These are phyloP conservation scores for Chrysoperla carnea DNA, from an alignment of 1,140 invertebrate genomes.

Conservation along the genomic window DNA sequence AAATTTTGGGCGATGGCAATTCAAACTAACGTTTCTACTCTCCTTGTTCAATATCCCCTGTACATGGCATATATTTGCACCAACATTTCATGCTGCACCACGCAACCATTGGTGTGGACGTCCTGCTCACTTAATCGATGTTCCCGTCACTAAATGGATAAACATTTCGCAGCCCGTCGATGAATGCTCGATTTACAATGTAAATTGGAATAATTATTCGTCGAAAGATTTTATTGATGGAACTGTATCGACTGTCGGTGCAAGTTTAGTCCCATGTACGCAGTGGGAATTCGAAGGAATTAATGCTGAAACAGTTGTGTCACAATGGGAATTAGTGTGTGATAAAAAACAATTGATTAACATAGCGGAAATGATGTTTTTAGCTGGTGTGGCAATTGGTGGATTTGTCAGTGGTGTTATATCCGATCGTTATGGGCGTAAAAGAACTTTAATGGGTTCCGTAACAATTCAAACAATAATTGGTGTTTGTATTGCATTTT, in stretches of 20 bases:
- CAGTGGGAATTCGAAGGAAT: conserved; percentile 46
- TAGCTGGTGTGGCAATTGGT: conserved; percentile 45
- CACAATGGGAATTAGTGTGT: conserved; percentile 47
- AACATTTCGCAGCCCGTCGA: conserved; percentile 35
- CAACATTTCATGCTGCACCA: conserved; percentile 41
- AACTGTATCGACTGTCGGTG: neutral
- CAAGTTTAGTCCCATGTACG: conserved; percentile 23
- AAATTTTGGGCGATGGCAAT: conserved; percentile 55
- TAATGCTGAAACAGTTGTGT: conserved; percentile 39
- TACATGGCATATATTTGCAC: conserved; percentile 54
- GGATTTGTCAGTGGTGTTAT: conserved; percentile 49
- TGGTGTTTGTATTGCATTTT: conserved; percentile 36
- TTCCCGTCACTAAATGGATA: conserved; percentile 32
- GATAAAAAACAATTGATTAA: conserved; percentile 39
- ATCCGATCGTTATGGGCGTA: conserved; percentile 60
- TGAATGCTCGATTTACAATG: conserved; percentile 24
- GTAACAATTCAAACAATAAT: conserved; percentile 45
- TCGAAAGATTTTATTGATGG: conserved; percentile 3
- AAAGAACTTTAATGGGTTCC: conserved; percentile 49
- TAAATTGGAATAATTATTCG: conserved; percentile 15
- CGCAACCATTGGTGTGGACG: conserved; percentile 42
- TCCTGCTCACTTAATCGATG: conserved; percentile 28
- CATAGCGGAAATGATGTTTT: conserved; percentile 47
- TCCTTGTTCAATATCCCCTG: conserved; percentile 57
- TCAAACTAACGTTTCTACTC: conserved; percentile 45